phyloP scores from a whole-genome alignment of 2,113 vertebrate genomes.

The Scomber scombrus region DNA sequence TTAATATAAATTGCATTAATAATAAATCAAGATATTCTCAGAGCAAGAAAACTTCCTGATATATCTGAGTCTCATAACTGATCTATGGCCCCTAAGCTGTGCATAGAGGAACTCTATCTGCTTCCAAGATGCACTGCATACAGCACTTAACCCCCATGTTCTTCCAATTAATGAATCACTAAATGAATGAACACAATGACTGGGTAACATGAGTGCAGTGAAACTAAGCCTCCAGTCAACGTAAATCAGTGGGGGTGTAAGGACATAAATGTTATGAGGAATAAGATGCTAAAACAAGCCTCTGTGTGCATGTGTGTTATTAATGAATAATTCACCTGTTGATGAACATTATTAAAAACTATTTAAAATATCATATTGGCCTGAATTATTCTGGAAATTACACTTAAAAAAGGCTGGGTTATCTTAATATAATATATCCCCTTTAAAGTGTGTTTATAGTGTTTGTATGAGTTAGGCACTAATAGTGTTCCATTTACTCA shows the following conservation, averaged over 20 bases:
- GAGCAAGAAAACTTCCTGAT: conserved; percentile 36
- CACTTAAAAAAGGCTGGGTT: too few relatives aligned
- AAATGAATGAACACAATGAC: conserved; percentile 5
- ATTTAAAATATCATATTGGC: background rate
- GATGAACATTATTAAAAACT: conserved; percentile 7
- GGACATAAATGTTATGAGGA: background rate
- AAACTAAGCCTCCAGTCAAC: background rate
- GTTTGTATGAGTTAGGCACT: too few relatives aligned
- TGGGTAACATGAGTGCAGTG: background rate
- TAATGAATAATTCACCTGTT: conserved; percentile 27
- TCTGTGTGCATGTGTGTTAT: background rate
- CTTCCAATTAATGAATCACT: conserved; percentile 1
- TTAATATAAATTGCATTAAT: conserved; percentile 67
- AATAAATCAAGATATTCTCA: conserved; percentile 46
- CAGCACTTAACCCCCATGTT: background rate
- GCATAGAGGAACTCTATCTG: background rate
- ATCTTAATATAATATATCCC: too few relatives aligned
- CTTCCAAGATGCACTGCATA: background rate
- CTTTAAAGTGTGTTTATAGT: too few relatives aligned
- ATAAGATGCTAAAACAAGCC: conserved; percentile 25
- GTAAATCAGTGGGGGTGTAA: background rate
- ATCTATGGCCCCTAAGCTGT: conserved; percentile 1
- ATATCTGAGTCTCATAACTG: conserved; percentile 15
- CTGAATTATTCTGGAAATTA: too few relatives aligned
- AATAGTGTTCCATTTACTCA: too few relatives aligned